Evolutionary conservation across 2,888 invertebrate genomes (phyloP), one percentile per base, ranked within the genome.

Genomic region (Drosophila niveifrons): DNA sequence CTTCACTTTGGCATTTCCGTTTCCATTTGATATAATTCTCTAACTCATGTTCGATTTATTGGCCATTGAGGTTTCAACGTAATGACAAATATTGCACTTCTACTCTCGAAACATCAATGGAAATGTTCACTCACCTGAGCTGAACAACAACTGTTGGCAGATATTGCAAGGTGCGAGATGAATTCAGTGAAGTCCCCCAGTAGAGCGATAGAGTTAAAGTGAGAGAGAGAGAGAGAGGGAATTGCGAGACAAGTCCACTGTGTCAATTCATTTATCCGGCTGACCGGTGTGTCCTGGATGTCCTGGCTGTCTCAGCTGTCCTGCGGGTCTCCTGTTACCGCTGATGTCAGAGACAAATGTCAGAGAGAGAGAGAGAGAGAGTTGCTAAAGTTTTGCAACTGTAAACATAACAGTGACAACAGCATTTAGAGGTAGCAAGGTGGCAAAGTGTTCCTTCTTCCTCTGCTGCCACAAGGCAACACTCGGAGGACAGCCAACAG

Each of bases 391-490:
- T 85, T 80, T 70, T 59, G 79, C 67, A 83, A 75, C 66, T 63
- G 87, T 72, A 83, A 77, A 88, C 81, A 82, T 41, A 72, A 52
- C 48, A 67, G 73, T 69, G 88, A 72, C 86, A 88, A 71, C 66
- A 66, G 55, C 59, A 68, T 75, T 84, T 66, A 48, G 55, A 10
- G 59, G 57, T 44, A 9, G 17, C 15, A 15, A 11, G 23, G 52
- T n/a, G 36, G 41, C 13, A 18, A 18, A 9, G 6, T 31, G 31
- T 10, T 10, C n/a, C n/a, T n/a, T n/a, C n/a, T n/a, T 15, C 23
- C 23, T 23, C 6, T 23, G 41, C 28, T 39, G 29, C 10, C 46
- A 28, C 10, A 34, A 28, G 23, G 15, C 10, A 23, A 34, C 10
- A 46, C 9, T 13, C 18, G 31, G 11, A 3, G 6, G 10, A 10